A percentile compares a stretch with the other conserved stretches of the same genome.
Conservation (phyloP, 2,888 invertebrate species). For the Drosophila lutescens region DNA sequence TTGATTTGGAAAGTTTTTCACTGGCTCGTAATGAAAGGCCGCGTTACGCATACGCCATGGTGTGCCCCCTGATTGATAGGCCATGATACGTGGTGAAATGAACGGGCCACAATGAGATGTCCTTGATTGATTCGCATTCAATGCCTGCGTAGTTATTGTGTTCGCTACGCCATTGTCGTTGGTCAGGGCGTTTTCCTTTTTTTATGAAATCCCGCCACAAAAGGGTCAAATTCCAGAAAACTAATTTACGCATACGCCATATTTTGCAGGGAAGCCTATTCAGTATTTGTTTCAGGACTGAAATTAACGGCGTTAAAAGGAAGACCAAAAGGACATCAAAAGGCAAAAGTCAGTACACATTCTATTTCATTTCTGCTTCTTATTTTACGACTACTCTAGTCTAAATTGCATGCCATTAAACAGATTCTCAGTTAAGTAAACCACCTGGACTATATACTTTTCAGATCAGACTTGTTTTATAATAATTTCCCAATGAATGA, state of each 20-base stretch:
- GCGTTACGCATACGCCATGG: constrained; percentile 63
- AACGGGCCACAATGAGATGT: constrained; percentile 27
- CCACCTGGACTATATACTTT: neutral
- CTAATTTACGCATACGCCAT: constrained; percentile 19
- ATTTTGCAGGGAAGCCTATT: neutral
- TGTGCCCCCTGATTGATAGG: constrained; percentile 55
- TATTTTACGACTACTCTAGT: too few relatives aligned
- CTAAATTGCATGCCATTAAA: neutral
- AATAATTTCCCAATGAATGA: too few relatives aligned
- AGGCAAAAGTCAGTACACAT: too few relatives aligned
- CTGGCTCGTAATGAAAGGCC: constrained; percentile 40
- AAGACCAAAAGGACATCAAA: neutral
- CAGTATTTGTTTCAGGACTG: neutral
- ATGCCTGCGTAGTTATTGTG: constrained; percentile 25
- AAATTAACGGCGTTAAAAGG: neutral
- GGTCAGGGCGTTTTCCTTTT: neutral
- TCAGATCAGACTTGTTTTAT: neutral
- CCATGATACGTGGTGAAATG: constrained; percentile 49
- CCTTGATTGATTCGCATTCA: constrained; percentile 69
- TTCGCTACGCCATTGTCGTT: constrained; percentile 17
- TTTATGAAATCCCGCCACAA: constrained; percentile 12
- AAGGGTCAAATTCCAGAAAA: constrained; percentile 25
- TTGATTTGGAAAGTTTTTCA: constrained; percentile 68
- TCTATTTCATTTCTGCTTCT: neutral
- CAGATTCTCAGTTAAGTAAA: neutral